Evolutionary conservation across 2,113 vertebrate genomes (phyloP).

Genomic region (Canis aureus): DNA sequence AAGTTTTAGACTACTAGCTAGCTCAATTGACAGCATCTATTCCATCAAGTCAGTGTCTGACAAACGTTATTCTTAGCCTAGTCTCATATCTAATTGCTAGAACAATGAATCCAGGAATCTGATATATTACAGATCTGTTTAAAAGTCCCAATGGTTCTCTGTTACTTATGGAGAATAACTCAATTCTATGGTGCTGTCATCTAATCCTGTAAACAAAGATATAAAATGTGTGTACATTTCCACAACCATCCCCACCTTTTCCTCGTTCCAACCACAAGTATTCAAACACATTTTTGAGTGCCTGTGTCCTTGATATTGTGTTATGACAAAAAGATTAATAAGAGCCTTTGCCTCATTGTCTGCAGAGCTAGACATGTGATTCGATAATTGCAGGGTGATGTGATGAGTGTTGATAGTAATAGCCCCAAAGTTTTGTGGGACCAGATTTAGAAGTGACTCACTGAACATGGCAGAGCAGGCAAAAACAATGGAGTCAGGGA

Average conservation of each 20-base stretch:
- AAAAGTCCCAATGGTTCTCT: not conserved
- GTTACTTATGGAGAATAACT: not conserved
- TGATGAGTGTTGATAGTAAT: slow-evolving; percentile 18
- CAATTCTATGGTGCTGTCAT: not conserved
- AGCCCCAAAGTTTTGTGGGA: not conserved
- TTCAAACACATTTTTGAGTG: not conserved
- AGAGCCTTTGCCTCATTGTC: not conserved
- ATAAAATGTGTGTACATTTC: not conserved
- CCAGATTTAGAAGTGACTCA: slow-evolving; percentile 38
- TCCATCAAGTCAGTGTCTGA: not conserved
- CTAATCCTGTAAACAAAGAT: not conserved
- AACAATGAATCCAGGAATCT: not conserved
- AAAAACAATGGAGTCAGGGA: not conserved
- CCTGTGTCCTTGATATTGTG: not conserved
- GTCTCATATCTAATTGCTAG: not conserved
- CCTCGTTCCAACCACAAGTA: not conserved
- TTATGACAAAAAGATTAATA: slow-evolving; percentile 14
- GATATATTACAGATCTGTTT: not conserved
- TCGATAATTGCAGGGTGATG: not conserved
- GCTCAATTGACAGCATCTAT: not conserved
- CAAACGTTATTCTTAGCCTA: not conserved
- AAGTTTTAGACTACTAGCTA: not conserved
- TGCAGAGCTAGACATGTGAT: not conserved
- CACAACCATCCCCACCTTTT: not conserved
- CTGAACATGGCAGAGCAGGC: not conserved